These are phyloP conservation scores for Tetranychus truncatus DNA, from an alignment of 2,888 invertebrate genomes.

Conservation along the genomic window DNA sequence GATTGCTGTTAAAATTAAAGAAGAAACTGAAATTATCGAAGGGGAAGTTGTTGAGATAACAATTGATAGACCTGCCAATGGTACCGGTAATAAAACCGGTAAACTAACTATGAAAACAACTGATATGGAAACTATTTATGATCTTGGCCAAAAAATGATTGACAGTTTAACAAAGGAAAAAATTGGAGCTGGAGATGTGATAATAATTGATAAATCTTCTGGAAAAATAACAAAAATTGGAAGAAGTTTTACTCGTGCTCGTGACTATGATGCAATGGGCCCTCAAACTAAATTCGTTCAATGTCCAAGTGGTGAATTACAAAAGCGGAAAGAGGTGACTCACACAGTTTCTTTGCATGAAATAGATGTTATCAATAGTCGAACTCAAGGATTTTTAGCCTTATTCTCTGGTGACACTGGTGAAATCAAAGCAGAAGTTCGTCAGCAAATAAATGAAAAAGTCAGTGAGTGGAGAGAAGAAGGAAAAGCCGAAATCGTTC, in stretches of 20 bases:
- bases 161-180: slow-evolving; percentile 19
- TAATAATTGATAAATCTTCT: slow-evolving; percentile 95
- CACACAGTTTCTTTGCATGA: slow-evolving; percentile 89
- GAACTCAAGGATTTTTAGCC: slow-evolving; percentile 91
- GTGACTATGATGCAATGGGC: slow-evolving; percentile 95
- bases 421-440: slow-evolving; percentile 88
- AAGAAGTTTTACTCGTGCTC: slow-evolving; percentile 79
- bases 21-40: slow-evolving; percentile 94
- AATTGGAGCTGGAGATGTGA: slow-evolving; percentile 80
- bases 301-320: slow-evolving; percentile 93
- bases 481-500: slow-evolving; percentile 95
- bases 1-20: slow-evolving; percentile 87
- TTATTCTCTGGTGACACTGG: slow-evolving; percentile 98
- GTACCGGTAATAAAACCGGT: slow-evolving; percentile 62
- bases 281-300: slow-evolving; percentile 64
- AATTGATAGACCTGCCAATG: slow-evolving; percentile 82
- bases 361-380: slow-evolving; percentile 94
- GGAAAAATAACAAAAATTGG: slow-evolving; percentile 79
- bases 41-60: slow-evolving; percentile 96
- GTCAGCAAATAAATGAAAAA: slow-evolving; percentile 92
- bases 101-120: slow-evolving; percentile 93
- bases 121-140: slow-evolving; percentile 99
- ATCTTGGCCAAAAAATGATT: slow-evolving; percentile 93
- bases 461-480: slow-evolving; percentile 98
- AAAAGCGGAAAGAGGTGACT: slow-evolving; percentile 68